Percentiles rank a stretch among this genome's conserved stretches.
phyloP scores from a whole-genome alignment of 2,888 invertebrate species.

The Eupithecia subumbrata region DNA sequence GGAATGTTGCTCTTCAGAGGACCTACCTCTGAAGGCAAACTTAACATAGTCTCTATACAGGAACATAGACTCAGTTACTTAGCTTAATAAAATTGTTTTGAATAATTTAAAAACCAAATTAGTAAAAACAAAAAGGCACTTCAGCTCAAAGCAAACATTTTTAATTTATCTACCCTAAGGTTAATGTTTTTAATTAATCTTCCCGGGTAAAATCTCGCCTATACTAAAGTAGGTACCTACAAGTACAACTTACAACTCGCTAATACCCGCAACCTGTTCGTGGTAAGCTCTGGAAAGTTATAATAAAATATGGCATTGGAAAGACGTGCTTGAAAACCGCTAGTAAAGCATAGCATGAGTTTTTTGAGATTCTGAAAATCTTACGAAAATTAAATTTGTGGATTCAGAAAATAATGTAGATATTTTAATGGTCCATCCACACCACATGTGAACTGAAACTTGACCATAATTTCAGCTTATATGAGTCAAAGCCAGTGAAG shows the following conservation, averaged over 20 bases:
- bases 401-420: not conserved
- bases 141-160: constrained; percentile 24
- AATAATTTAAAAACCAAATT: constrained; percentile 4
- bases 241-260: constrained; percentile 22
- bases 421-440: not conserved
- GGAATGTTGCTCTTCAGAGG: not conserved
- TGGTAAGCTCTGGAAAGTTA: constrained; percentile 29
- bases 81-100: not conserved
- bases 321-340: constrained; percentile 38
- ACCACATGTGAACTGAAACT: not conserved
- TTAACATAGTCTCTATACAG: not conserved
- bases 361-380: not conserved
- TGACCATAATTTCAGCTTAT: not conserved
- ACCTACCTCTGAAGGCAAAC: not conserved
- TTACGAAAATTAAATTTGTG: not conserved
- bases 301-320: constrained; percentile 39
- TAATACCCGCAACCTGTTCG: constrained; percentile 29
- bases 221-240: constrained; percentile 10
- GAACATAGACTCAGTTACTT: not conserved
- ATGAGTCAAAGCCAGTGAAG: not conserved
- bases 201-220: constrained; percentile 18
- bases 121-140: constrained; percentile 12
- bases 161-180: constrained; percentile 15
- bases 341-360: constrained; percentile 6
- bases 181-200: constrained; percentile 7